Evolutionary conservation across 1,140 invertebrate species (phyloP), one percentile per base, ranked within the genome.

Genomic region (Zaprionus ghesquierei): DNA sequence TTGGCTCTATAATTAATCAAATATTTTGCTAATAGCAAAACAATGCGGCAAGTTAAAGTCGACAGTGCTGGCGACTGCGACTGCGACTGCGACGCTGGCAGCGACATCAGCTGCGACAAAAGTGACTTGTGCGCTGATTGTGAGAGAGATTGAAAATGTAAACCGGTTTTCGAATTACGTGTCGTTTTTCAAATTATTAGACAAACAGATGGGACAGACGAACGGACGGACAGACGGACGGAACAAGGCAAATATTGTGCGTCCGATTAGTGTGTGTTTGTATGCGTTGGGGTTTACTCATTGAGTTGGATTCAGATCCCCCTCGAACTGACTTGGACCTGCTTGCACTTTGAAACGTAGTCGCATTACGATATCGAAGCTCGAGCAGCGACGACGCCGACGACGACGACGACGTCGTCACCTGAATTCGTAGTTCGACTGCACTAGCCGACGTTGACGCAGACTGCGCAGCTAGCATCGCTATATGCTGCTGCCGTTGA

Each of bases 21-120:
- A 86, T 80, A 60, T 81, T 71, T 69, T 64, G 77, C 81, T 77
- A 86, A 86, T 85, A 75, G 58, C 77, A 69, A 81, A 86, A 81
- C 81, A 86, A 81, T 86, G 74, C 74, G 81, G 25, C 27, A 35
- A 46, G 25, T 46, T 25, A 35, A 44, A 12, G 23, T 5, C 49
- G 38, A 55, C 49, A 12, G 18, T n/a, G 23, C 53, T 25, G 22
- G 23, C 50, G 61, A 49, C 27, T 10, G 6, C 31, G 23, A 23
- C 31, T 3, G 2, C 38, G 35, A 41, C 53, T 8, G 2, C 54
- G 38, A 55, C 49, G 51, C 33, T 18, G 20, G 20, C 31, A 35
- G 29, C 25, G 41, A 22, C 18, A 20, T 0, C 4, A 18, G 2
- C 41, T 10, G 18, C 15, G 41, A 22, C 54, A 10, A 13, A 8